Evolutionary conservation across 2,888 invertebrate species (phyloP).

Genomic region (Acleris laterana): DNA sequence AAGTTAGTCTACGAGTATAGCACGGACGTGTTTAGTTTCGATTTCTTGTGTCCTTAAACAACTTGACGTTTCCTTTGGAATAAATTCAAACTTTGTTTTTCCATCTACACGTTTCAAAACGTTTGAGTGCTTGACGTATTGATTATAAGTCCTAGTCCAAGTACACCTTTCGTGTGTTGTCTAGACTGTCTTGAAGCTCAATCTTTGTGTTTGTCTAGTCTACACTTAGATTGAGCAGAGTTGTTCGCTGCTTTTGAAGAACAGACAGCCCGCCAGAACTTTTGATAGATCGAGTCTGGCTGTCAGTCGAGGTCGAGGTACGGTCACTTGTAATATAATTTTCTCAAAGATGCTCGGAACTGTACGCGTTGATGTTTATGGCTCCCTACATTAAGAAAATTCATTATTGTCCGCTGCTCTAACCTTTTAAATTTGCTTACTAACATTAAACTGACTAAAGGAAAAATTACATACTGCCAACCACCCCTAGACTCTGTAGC

Average conservation of each 20-base stretch:
- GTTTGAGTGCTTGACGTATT: no score
- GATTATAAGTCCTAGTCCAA: neutral
- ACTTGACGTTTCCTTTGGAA: neutral
- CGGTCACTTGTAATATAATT: no score
- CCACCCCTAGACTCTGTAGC: no score
- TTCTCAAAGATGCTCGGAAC: no score
- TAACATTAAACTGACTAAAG: no score
- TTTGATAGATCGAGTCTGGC: slow-evolving; percentile 33
- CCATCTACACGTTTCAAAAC: no score
- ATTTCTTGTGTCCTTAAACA: neutral
- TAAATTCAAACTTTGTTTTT: no score
- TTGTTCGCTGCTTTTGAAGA: slow-evolving; percentile 12
- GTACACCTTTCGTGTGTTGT: slow-evolving; percentile 1
- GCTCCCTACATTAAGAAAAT: no score
- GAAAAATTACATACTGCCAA: no score
- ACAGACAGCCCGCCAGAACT: slow-evolving; percentile 10
- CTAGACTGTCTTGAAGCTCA: neutral
- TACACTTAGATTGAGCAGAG: neutral
- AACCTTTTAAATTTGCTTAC: no score
- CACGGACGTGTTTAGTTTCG: slow-evolving; percentile 7
- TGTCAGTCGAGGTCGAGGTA: slow-evolving; percentile 8
- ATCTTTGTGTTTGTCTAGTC: neutral
- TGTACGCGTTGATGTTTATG: no score
- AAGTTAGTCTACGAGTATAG: slow-evolving; percentile 27
- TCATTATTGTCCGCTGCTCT: no score